Percentiles rank a stretch among this genome's conserved stretches.
Evolutionary conservation across 2,113 vertebrate species (phyloP).

Genomic region (Ginglymostoma cirratum): DNA sequence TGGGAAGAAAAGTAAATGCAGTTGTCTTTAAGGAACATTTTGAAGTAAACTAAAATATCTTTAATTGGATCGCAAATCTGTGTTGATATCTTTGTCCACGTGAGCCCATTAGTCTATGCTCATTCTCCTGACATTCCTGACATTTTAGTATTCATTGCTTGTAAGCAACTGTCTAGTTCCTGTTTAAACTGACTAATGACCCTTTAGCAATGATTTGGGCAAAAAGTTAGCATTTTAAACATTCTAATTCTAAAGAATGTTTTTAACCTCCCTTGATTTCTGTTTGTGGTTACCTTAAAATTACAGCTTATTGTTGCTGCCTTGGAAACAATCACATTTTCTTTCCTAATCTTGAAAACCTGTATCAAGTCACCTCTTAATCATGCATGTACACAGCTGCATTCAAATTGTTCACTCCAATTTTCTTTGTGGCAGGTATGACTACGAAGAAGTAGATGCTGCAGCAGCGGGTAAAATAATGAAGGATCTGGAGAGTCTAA

Average conservation of each 20-base stretch:
- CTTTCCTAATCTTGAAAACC: not conserved
- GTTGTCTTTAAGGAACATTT: not conserved
- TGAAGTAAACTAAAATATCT: not conserved
- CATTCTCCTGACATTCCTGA: not conserved
- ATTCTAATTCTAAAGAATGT: not conserved
- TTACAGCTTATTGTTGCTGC: not conserved
- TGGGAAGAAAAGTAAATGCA: not conserved
- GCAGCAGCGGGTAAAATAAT: constrained; percentile 90
- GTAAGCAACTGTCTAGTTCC: not conserved
- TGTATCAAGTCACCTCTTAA: not conserved
- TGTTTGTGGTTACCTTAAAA: not conserved
- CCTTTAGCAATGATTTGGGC: not conserved
- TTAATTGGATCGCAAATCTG: not conserved
- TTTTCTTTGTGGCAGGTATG: constrained; percentile 65
- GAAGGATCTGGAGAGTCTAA: constrained; percentile 73
- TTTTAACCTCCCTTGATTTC: not conserved
- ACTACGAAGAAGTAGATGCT: constrained; percentile 93
- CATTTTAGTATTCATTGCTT: not conserved
- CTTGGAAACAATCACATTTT: not conserved
- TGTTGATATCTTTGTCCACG: not conserved
- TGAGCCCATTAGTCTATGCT: not conserved
- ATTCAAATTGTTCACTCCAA: not conserved
- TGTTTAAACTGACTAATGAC: not conserved
- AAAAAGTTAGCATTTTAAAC: not conserved
- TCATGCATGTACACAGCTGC: not conserved